phyloP scores from a whole-genome alignment of 2,888 invertebrate species.

The Lepeophtheirus nordmannii region DNA sequence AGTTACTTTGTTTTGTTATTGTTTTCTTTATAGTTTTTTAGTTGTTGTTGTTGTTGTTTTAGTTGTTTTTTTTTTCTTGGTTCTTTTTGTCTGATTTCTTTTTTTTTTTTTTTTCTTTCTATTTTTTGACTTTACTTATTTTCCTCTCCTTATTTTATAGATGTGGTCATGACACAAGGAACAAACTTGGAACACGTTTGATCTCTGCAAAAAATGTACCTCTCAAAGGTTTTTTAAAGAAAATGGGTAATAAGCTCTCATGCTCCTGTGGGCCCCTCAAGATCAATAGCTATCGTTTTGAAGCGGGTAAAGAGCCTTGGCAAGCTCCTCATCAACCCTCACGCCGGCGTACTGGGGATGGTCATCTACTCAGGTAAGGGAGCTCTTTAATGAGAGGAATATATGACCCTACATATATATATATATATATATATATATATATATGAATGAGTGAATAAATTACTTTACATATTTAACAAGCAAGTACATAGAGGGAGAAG shows the following conservation, averaged over 20 bases:
- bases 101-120: no score
- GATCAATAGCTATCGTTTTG: constrained; percentile 89
- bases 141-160: not conserved
- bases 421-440: no score
- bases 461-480: no score
- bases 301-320: constrained; percentile 27
- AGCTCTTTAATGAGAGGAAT: not conserved
- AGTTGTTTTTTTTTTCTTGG: no score
- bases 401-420: no score
- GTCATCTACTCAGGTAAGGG: constrained; percentile 66
- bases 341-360: constrained; percentile 43
- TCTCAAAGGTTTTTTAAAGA: constrained; percentile 25
- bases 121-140: no score
- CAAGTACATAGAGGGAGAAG: no score
- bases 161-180: constrained; percentile 16
- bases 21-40: no score
- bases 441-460: no score
- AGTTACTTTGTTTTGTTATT: no score
- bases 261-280: constrained; percentile 92
- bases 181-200: constrained; percentile 21
- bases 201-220: constrained; percentile 14
- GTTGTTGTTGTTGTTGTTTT: no score
- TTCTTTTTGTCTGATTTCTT: no score
- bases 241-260: constrained; percentile 91
- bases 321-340: constrained; percentile 37